Evolutionary conservation across 2,113 vertebrate species (phyloP).

Genomic region (Melierax canorus): DNA sequence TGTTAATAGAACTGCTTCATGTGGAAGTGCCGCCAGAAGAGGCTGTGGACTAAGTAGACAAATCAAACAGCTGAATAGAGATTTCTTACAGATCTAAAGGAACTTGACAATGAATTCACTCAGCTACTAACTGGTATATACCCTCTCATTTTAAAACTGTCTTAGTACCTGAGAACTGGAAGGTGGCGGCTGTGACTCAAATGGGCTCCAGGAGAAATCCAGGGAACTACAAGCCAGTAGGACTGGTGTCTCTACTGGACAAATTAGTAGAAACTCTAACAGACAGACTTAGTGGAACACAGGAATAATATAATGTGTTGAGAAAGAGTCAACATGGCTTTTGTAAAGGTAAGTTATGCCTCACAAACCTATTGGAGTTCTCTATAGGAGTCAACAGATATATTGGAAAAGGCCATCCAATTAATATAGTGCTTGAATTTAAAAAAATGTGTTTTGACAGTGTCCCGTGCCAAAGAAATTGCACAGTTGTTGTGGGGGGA

Average conservation of each 20-base stretch:
- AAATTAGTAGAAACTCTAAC: background rate
- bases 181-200: background rate
- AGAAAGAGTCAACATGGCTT: background rate
- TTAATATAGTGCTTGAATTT: background rate
- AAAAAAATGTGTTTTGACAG: background rate
- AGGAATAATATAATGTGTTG: background rate
- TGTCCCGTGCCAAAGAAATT: background rate
- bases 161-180: background rate
- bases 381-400: background rate
- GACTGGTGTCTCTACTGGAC: background rate
- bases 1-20: fast-evolving
- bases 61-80: background rate
- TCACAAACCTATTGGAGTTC: background rate
- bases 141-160: background rate
- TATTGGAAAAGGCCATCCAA: background rate
- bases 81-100: background rate
- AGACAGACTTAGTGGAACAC: background rate
- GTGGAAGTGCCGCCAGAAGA: background rate
- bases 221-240: background rate
- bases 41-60: background rate
- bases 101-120: background rate
- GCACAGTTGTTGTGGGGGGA: background rate
- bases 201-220: background rate
- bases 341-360: background rate
- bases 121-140: background rate